Evolutionary conservation across 2,888 invertebrate genomes (phyloP).

Genomic region (Drosophila mayaguana): DNA sequence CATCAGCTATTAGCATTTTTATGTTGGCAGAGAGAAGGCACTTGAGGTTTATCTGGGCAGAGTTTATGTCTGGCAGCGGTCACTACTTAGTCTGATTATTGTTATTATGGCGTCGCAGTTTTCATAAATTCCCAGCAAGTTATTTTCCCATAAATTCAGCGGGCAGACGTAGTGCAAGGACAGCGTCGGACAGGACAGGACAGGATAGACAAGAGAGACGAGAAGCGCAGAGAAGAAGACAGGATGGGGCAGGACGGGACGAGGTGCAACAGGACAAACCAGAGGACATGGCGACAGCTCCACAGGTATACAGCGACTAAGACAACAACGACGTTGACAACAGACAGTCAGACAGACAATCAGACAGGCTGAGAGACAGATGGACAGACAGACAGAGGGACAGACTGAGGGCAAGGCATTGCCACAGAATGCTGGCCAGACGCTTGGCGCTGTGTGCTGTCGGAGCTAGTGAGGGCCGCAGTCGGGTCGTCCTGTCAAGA

Average conservation of each 20-base stretch:
- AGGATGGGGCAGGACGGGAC: neutral
- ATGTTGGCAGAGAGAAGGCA: constrained; percentile 43
- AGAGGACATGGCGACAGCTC: constrained; percentile 41
- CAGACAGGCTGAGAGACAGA: neutral
- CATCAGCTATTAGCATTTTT: constrained; percentile 68
- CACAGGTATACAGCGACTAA: constrained; percentile 40
- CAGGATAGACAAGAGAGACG: neutral
- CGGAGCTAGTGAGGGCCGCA: neutral
- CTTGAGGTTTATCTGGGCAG: constrained; percentile 72
- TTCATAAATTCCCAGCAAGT: constrained; percentile 81
- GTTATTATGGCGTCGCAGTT: constrained; percentile 81
- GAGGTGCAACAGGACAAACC: constrained; percentile 9
- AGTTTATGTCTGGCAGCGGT: constrained; percentile 79
- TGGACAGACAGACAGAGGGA: constrained; percentile 10
- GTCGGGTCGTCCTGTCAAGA: constrained; percentile 67
- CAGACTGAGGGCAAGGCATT: neutral
- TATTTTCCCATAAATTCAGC: constrained; percentile 78
- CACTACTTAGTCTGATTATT: constrained; percentile 82
- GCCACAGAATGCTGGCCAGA: constrained; percentile 19
- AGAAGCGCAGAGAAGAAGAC: neutral
- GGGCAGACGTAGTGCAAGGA: constrained; percentile 42
- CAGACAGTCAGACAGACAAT: constrained; percentile 19
- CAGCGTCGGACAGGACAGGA: constrained; percentile 4
- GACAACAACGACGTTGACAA: constrained; percentile 25
- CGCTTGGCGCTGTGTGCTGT: neutral